Conservation (phyloP, 2,113 vertebrate species). For the Anarrhichthys ocellatus region DNA sequence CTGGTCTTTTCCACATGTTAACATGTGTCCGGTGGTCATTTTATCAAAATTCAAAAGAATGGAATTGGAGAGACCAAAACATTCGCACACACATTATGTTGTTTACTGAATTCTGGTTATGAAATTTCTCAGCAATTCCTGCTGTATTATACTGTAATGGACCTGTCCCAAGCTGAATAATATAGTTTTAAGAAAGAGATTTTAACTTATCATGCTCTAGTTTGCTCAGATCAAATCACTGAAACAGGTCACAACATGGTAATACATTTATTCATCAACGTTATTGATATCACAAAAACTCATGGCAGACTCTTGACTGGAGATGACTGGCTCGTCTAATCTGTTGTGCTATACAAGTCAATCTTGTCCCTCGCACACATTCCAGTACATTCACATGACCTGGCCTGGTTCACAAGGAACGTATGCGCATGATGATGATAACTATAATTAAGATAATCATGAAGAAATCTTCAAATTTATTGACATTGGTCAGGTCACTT, state of each 20-base stretch:
- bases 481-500: conserved; percentile 28
- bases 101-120: conserved; percentile 1
- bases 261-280: background rate
- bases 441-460: conserved; percentile 58
- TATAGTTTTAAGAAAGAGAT: background rate
- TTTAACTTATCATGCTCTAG: background rate
- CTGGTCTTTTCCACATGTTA: conserved; percentile 26
- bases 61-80: conserved; percentile 39
- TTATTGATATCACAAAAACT: conserved; percentile 36
- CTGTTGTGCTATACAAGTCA: conserved; percentile 26
- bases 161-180: background rate
- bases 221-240: background rate
- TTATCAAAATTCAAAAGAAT: conserved; percentile 52
- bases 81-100: conserved; percentile 18
- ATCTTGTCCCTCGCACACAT: conserved; percentile 44
- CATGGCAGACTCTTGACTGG: conserved; percentile 15
- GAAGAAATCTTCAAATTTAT: conserved; percentile 47
- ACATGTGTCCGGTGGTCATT: conserved; percentile 33
- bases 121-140: background rate
- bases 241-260: background rate
- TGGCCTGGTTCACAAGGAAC: conserved; percentile 40
- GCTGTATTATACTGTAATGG: background rate
- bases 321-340: conserved; percentile 21
- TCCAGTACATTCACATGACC: conserved; percentile 56
- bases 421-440: conserved; percentile 35